Evolutionary conservation across 2,113 vertebrate genomes (phyloP).

Genomic region (Melanerpes formicivorus): DNA sequence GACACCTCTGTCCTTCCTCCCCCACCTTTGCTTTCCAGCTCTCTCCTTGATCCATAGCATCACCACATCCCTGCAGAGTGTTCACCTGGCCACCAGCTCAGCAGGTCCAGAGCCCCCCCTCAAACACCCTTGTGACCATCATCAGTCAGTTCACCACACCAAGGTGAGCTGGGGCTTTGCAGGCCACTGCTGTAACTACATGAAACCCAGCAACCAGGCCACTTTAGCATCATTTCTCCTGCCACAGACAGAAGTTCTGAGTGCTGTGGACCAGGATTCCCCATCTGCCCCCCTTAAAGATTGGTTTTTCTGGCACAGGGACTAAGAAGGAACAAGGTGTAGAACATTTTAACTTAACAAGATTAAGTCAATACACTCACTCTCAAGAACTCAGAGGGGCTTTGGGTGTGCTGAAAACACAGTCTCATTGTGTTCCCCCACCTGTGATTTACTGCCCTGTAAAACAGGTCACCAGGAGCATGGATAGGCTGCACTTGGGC

Average conservation of each 20-base stretch:
- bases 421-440: background rate
- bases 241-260: background rate
- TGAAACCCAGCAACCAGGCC: background rate
- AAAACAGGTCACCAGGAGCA: background rate
- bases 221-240: background rate
- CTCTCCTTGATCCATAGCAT: background rate
- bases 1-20: background rate
- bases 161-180: background rate
- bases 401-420: background rate
- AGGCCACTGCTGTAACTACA: background rate
- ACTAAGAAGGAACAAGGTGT: background rate
- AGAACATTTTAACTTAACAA: background rate
- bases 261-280: too few species aligned
- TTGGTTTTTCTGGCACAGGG: too few species aligned
- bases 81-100: accelerated
- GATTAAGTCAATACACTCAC: background rate
- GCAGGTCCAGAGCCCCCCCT: background rate
- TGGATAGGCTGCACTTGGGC: background rate
- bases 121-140: background rate
- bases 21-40: background rate
- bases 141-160: too few species aligned
- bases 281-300: too few species aligned
- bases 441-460: background rate
- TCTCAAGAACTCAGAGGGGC: background rate
- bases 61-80: accelerated